phyloP scores from a whole-genome alignment of 1,140 invertebrate species.

The Triops longicaudatus region DNA sequence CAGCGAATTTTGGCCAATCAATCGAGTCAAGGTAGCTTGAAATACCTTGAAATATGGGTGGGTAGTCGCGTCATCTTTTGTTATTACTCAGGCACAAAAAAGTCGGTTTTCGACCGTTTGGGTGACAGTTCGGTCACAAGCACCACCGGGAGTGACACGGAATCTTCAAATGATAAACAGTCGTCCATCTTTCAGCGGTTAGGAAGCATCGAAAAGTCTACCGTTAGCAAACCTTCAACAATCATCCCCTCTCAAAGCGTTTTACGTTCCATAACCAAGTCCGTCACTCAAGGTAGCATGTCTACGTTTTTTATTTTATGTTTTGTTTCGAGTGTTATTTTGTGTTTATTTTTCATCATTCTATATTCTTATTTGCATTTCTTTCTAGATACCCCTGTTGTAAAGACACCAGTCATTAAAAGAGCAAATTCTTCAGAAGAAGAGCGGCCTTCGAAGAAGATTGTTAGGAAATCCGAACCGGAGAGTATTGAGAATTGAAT shows the following conservation, averaged over 20 bases:
- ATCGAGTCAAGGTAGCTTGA: conserved; percentile 28
- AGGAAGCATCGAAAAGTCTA: background rate
- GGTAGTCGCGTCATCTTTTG: background rate
- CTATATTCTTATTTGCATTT: too few relatives aligned
- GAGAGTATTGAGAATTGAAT: background rate
- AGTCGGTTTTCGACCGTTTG: conserved; percentile 36
- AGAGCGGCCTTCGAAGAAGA: background rate
- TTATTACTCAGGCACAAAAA: conserved; percentile 30
- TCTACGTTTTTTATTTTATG: background rate
- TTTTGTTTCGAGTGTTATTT: background rate
- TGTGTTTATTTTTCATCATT: too few relatives aligned
- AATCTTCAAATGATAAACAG: background rate
- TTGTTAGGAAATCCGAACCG: background rate
- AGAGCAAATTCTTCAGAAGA: background rate
- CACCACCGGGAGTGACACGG: conserved; percentile 18
- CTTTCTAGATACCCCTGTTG: background rate
- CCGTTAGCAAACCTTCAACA: background rate
- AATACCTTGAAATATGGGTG: background rate
- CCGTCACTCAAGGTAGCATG: background rate
- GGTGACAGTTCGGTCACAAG: conserved; percentile 33
- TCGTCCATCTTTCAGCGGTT: background rate
- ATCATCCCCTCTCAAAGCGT: background rate
- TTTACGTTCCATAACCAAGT: background rate
- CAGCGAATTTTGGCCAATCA: conserved; percentile 40
- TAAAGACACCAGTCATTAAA: background rate